A percentile compares a stretch with the other conserved stretches of the same genome.
These are phyloP conservation scores for Cheiracanthium punctorium DNA, from an alignment of 2,888 invertebrate species.

Conservation along the genomic window DNA sequence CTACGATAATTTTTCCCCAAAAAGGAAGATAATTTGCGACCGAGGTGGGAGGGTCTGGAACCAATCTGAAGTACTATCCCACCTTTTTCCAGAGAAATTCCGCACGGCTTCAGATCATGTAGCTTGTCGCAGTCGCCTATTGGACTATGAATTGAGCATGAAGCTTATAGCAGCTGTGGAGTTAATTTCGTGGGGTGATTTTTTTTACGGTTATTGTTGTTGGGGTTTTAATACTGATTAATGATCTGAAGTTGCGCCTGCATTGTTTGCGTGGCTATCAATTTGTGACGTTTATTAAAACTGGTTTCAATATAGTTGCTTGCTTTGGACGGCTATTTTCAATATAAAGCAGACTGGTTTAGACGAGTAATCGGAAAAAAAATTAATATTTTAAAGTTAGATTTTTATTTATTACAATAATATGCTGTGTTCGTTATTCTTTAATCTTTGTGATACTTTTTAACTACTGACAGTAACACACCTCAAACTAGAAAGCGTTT, in stretches of 20 bases:
- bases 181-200: constrained; percentile 63
- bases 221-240: constrained; percentile 64
- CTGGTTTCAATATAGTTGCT: constrained; percentile 38
- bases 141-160: constrained; percentile 30
- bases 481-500: no score
- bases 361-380: no score
- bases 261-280: constrained; percentile 63
- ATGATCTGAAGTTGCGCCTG: constrained; percentile 42
- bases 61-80: constrained; percentile 45
- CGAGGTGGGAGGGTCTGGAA: constrained; percentile 58
- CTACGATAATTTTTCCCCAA: constrained; percentile 54
- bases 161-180: constrained; percentile 53
- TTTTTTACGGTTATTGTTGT: constrained; percentile 59
- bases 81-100: constrained; percentile 59
- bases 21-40: constrained; percentile 66
- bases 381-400: no score
- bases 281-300: constrained; percentile 55
- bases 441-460: no score
- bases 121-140: constrained; percentile 36
- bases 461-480: no score
- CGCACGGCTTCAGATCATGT: constrained; percentile 39
- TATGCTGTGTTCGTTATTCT: no score
- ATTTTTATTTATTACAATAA: no score
- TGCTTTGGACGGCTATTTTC: neutral
- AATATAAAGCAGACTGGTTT: neutral